Conservation (phyloP, 2,888 invertebrate genomes). For the Amblyjoppa proteus region DNA sequence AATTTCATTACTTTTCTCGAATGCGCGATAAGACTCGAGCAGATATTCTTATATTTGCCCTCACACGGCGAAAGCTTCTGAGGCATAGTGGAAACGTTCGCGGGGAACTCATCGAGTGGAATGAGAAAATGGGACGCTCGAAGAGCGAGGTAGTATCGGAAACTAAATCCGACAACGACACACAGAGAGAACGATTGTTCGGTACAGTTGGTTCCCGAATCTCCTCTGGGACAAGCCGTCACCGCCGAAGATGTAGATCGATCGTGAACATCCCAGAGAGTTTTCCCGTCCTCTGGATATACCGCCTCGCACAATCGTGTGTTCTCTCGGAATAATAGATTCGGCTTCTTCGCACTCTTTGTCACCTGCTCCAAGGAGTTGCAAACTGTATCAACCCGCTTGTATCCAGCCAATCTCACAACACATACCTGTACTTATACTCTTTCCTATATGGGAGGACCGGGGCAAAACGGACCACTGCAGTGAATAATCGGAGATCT, state of each 20-base stretch:
- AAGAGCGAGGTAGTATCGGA: slow-evolving; percentile 31
- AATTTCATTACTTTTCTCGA: not conserved
- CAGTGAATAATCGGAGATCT: not conserved
- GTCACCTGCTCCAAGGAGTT: slow-evolving; percentile 47
- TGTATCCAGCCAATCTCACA: not conserved
- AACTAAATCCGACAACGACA: slow-evolving; percentile 60
- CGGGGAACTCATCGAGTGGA: slow-evolving; percentile 50
- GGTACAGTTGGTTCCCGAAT: slow-evolving; percentile 54
- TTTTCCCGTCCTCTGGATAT: slow-evolving; percentile 13
- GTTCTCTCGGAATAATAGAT: slow-evolving; percentile 41
- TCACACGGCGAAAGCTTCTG: not conserved
- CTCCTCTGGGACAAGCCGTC: slow-evolving; percentile 60
- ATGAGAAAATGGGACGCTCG: slow-evolving; percentile 35
- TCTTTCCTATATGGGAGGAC: not conserved
- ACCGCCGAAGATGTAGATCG: slow-evolving; percentile 63
- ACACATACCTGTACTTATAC: not conserved
- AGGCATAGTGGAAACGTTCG: slow-evolving; percentile 37
- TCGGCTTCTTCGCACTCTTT: slow-evolving; percentile 30
- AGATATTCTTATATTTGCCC: not conserved
- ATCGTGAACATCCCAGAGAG: slow-evolving; percentile 58
- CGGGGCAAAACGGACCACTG: not conserved
- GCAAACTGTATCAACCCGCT: not conserved
- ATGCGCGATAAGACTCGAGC: not conserved
- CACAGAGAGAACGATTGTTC: slow-evolving; percentile 55
- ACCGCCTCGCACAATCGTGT: slow-evolving; percentile 14